Evolutionary conservation across 2,888 invertebrate genomes (phyloP).

Genomic region (Hetaerina titia): DNA sequence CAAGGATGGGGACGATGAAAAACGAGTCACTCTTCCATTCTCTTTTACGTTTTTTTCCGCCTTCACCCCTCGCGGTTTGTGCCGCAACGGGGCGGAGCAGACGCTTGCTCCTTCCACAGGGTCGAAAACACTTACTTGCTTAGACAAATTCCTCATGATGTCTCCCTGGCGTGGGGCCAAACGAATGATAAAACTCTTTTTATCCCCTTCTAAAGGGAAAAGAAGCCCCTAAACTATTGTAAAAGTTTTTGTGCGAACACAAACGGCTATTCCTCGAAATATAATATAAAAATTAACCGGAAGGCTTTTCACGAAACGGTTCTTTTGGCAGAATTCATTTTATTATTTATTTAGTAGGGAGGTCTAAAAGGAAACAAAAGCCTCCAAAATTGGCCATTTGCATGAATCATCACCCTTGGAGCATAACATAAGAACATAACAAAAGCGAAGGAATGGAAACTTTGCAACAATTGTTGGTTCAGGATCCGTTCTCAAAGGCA

Average conservation of each 20-base stretch:
- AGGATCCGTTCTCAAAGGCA: too few relatives aligned
- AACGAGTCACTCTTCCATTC: neutral
- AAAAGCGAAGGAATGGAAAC: too few relatives aligned
- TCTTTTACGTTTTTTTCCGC: neutral
- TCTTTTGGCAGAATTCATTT: too few relatives aligned
- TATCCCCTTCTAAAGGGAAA: neutral
- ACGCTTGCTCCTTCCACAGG: neutral
- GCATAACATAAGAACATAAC: too few relatives aligned
- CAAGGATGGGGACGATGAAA: neutral
- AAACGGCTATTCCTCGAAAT: too few relatives aligned
- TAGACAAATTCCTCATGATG: neutral
- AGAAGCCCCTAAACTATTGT: neutral
- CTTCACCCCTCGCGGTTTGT: neutral
- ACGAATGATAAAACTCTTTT: neutral
- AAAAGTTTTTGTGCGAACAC: neutral
- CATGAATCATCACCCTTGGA: too few relatives aligned
- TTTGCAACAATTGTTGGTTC: too few relatives aligned
- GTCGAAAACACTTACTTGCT: neutral
- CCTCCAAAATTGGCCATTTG: too few relatives aligned
- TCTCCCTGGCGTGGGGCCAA: neutral
- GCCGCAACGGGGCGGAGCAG: neutral
- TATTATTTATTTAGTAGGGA: too few relatives aligned
- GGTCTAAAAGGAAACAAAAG: too few relatives aligned
- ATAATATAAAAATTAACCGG: too few relatives aligned
- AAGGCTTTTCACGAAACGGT: too few relatives aligned